These are phyloP conservation scores for Trematomus loennbergii DNA, from an alignment of 2,113 vertebrate genomes.

Conservation along the genomic window DNA sequence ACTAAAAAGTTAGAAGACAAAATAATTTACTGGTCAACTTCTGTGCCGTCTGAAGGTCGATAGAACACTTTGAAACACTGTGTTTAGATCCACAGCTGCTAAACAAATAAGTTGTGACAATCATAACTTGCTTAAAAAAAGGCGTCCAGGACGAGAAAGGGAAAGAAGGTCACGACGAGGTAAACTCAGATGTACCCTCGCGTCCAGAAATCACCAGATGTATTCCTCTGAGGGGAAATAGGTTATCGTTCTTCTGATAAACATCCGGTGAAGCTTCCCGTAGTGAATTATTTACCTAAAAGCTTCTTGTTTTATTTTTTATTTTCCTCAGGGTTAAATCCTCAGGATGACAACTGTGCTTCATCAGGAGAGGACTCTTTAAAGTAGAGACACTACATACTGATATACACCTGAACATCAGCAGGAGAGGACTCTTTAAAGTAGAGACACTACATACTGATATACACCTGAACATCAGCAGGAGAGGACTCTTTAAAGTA, in stretches of 20 bases:
- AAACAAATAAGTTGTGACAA: slow-evolving; percentile 40
- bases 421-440: too few relatives aligned
- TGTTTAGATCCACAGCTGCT: slow-evolving; percentile 31
- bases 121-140: slow-evolving; percentile 49
- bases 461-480: too few relatives aligned
- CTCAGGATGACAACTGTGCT: too few relatives aligned
- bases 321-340: too few relatives aligned
- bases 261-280: slow-evolving; percentile 40
- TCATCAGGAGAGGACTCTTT: too few relatives aligned
- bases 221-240: slow-evolving; percentile 56
- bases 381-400: too few relatives aligned
- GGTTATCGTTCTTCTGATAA: slow-evolving; percentile 50
- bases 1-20: neutral
- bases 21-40: slow-evolving; percentile 9
- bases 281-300: slow-evolving; percentile 56
- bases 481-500: too few relatives aligned
- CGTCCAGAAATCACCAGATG: slow-evolving; percentile 68
- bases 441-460: too few relatives aligned
- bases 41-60: slow-evolving; percentile 14
- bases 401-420: too few relatives aligned
- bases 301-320: slow-evolving; percentile 10
- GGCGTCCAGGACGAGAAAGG: slow-evolving; percentile 57
- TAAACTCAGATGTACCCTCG: slow-evolving; percentile 67
- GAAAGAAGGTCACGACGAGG: slow-evolving; percentile 68
- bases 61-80: neutral